Conservation (phyloP, 2,797 vertebrate species). For the Champsocephalus esox region DNA sequence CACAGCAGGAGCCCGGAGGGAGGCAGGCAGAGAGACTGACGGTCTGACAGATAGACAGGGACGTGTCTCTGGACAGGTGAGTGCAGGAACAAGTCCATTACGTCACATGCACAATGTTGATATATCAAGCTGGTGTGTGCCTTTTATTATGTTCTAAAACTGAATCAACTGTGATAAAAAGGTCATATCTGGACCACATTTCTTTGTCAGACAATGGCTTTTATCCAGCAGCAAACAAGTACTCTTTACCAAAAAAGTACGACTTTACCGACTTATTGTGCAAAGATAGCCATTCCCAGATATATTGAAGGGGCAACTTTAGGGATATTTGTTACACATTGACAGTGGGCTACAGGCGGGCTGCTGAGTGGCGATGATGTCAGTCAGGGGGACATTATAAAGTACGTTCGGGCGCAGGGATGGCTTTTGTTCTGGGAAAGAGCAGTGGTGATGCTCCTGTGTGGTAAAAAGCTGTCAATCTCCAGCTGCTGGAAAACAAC, state of each 20-base stretch:
- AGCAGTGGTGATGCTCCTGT: not conserved
- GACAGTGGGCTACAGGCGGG: not conserved
- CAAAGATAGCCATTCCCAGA: not conserved
- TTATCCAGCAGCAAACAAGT: too few relatives aligned
- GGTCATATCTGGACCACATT: not conserved
- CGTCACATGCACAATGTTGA: slow-evolving; percentile 17
- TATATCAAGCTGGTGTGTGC: slow-evolving; percentile 21
- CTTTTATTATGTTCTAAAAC: slow-evolving; percentile 11
- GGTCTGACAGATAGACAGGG: slow-evolving; percentile 54
- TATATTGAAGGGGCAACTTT: not conserved
- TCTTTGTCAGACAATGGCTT: not conserved
- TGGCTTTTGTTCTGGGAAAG: slow-evolving; percentile 25
- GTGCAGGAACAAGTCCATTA: slow-evolving; percentile 17
- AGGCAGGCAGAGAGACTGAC: slow-evolving; percentile 54
- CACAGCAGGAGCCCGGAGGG: slow-evolving; percentile 47
- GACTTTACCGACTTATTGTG: not conserved
- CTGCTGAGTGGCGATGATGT: slow-evolving; percentile 22
- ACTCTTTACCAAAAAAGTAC: not conserved
- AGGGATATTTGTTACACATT: slow-evolving; percentile 16
- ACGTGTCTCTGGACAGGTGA: slow-evolving; percentile 18
- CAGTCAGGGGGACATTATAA: slow-evolving; percentile 41
- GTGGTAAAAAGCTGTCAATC: slow-evolving; percentile 50
- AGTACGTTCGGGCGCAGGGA: slow-evolving; percentile 14
- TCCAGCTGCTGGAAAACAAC: slow-evolving; percentile 32
- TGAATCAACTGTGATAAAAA: too few relatives aligned